Evolutionary conservation across 2,797 vertebrate genomes (phyloP).

Genomic region (Enteromius anoplus): DNA sequence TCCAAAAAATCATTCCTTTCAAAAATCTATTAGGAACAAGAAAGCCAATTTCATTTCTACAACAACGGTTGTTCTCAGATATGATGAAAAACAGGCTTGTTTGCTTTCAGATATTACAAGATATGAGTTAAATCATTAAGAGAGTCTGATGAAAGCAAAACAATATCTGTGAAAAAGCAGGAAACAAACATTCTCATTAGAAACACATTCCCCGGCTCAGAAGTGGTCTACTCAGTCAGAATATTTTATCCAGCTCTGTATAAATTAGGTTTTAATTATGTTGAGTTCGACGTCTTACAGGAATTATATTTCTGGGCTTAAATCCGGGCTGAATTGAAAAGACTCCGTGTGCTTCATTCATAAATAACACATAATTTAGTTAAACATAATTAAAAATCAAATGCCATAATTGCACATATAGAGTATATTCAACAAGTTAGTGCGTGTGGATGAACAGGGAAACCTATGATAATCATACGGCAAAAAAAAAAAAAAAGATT

Average conservation of each 20-base stretch:
- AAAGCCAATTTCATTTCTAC: not conserved
- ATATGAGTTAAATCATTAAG: not conserved
- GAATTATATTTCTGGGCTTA: not conserved
- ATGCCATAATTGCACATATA: not conserved
- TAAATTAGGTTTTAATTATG: not conserved
- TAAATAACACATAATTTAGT: not conserved
- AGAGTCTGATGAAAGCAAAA: constrained; percentile 11
- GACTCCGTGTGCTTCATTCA: not conserved
- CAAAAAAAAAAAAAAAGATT: too few species aligned
- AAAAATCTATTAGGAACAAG: not conserved
- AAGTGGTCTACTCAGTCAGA: not conserved
- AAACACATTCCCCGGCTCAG: not conserved
- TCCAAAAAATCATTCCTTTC: not conserved
- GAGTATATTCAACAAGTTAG: not conserved
- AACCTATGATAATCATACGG: not conserved
- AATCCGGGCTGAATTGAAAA: not conserved
- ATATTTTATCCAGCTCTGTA: not conserved
- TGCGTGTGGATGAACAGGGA: not conserved
- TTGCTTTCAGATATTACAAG: constrained; percentile 12
- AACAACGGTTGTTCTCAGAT: not conserved
- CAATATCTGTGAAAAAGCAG: constrained; percentile 1
- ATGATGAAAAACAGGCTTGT: not conserved
- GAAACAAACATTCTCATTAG: constrained; percentile 18
- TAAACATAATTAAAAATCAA: constrained; percentile 1
- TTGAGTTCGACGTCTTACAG: not conserved